Conservation (phyloP, 2,113 vertebrate species). For the Gambusia affinis region DNA sequence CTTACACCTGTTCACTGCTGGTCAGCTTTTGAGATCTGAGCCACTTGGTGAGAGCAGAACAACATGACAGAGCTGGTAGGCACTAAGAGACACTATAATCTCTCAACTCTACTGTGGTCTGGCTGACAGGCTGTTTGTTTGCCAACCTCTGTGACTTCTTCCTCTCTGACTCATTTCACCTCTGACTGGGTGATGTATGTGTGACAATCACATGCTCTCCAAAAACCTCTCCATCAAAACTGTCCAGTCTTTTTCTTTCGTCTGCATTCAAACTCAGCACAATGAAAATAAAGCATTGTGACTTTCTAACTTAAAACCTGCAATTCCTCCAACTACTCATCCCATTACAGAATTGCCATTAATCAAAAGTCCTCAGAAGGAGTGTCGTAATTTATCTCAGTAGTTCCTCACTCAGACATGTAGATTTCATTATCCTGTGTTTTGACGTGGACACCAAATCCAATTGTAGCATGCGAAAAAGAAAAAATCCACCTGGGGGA, state of each 20-base stretch:
- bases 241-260: constrained; percentile 16
- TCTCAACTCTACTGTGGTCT: constrained; percentile 28
- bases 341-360: not conserved
- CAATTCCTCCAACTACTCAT: constrained; percentile 38
- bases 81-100: constrained; percentile 9
- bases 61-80: not conserved
- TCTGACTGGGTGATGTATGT: constrained; percentile 11
- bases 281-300: not conserved
- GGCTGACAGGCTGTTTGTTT: constrained; percentile 23
- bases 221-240: not conserved
- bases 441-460: constrained; percentile 13
- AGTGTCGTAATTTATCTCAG: constrained; percentile 23
- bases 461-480: constrained; percentile 1
- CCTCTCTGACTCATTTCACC: constrained; percentile 43
- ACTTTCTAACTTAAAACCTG: constrained; percentile 10
- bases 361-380: not conserved
- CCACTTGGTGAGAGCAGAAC: not conserved
- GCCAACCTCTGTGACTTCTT: constrained; percentile 32
- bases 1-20: constrained; percentile 57
- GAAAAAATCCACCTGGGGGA: not conserved
- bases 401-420: constrained; percentile 28
- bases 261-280: not conserved
- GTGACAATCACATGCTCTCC: constrained; percentile 24
- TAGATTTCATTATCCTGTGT: constrained; percentile 9
- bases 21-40: constrained; percentile 14